Base-by-base conservation (phyloP, 2,113 vertebrate genomes). In the Triplophysa dalaica region DNA sequence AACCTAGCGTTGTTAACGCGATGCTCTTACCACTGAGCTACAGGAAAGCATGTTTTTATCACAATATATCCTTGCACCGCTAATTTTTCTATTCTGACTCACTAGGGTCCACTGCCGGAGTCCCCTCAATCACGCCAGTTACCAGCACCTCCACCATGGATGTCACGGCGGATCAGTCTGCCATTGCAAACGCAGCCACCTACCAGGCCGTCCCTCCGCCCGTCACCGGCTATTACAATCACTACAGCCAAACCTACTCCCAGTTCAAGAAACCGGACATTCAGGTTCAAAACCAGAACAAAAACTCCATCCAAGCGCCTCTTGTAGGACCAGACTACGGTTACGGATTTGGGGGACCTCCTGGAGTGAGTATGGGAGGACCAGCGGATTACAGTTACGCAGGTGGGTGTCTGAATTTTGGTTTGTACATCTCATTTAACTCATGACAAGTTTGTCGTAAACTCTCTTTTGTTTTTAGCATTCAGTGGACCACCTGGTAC, bases 281-380 rank as follows among this genome's bases (percentile, higher is more conserved):
- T 14, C 58, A 24, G 48, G 2, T 7, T 7, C 72, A 63, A 78
- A 65, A 43, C 41, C 79, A 77, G 58, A 79, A 22, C 61, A 81
- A 85, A 58, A 38, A 12, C 14, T 6, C 45, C 21, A 52, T 14
- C 19, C 81, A 77, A 41, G 38, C 76, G 22, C 85, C 82, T 17
- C 52, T 86, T 5, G 85, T 86, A 33, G 85, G 85, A 33, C 85
- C 85, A 41, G 79, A 86, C 75, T 86, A 86, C 16, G 85, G 82
- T 7, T 86, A 86, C 2, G 85, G 85, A 21, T 84, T 82, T 78
- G 70, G 74, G 21, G 43, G 79, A 33, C 11, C 68, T 54, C 13
- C 67, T 56, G 65, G 58, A 67, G 2, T 17, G 10, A 33, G 66
- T 12, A 45, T 74, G 63, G 24, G 52, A 80, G 61, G 73, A 82